Conservation (phyloP, 2,797 vertebrate species). For the Ptychobarbus kaznakovi region DNA sequence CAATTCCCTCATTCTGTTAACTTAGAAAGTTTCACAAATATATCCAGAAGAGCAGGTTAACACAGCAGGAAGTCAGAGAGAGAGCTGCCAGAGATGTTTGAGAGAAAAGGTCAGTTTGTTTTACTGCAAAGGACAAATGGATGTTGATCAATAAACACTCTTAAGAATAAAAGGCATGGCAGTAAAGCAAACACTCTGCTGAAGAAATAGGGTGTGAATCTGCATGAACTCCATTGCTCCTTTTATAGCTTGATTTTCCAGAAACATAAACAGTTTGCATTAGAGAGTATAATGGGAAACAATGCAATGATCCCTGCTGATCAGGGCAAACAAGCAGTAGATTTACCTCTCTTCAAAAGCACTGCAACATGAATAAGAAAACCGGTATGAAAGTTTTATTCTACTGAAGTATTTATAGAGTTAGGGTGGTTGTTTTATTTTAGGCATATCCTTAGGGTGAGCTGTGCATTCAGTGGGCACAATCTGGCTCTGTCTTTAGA, state of each 20-base stretch:
- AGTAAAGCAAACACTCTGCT: not conserved
- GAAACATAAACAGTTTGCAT: conserved; percentile 2
- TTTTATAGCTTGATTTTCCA: not conserved
- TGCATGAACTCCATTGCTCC: not conserved
- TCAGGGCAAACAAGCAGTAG: not conserved
- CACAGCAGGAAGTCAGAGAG: not conserved
- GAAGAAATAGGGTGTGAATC: not conserved
- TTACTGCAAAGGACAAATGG: not conserved
- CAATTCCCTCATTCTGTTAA: too few species aligned
- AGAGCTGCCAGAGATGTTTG: conserved; percentile 4
- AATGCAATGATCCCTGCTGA: not conserved
- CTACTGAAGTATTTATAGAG: conserved; percentile 24
- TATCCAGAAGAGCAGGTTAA: not conserved
- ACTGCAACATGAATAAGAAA: conserved; percentile 21
- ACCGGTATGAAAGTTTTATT: conserved; percentile 26
- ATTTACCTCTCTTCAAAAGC: conserved; percentile 14
- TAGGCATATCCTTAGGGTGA: conserved; percentile 23
- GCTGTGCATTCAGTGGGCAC: not conserved
- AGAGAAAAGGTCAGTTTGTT: conserved; percentile 20
- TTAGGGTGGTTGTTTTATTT: conserved; percentile 18
- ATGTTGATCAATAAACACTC: conserved; percentile 18
- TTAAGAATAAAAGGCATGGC: conserved; percentile 2
- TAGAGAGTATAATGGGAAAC: not conserved
- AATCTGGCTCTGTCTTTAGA: conserved; percentile 21
- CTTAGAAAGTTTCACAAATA: not conserved